Conservation (phyloP, 2,797 vertebrate genomes). For the Lacerta agilis region DNA sequence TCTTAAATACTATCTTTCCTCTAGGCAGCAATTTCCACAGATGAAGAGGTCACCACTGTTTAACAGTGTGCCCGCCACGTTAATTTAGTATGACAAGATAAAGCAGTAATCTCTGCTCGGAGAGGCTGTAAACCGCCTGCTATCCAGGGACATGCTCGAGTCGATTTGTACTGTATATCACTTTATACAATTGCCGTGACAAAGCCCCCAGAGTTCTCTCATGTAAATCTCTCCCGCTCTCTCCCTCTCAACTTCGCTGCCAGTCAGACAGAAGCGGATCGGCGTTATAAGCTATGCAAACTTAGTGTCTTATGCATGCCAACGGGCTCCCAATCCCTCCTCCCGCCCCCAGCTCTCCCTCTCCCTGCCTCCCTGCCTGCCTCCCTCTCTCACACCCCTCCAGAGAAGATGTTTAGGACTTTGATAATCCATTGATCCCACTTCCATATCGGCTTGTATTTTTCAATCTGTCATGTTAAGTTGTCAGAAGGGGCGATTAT, state of each 20-base stretch:
- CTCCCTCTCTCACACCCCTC: slow-evolving; percentile 24
- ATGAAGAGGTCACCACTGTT: slow-evolving; percentile 93
- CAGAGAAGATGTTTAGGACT: slow-evolving; percentile 81
- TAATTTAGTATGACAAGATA: slow-evolving; percentile 99
- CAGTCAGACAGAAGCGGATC: slow-evolving; percentile 76
- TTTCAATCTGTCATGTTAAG: slow-evolving; percentile 81
- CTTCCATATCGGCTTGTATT: slow-evolving; percentile 80
- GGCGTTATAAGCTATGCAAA: slow-evolving; percentile 74
- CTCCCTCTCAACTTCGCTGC: slow-evolving; percentile 71
- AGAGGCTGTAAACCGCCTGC: slow-evolving; percentile 82
- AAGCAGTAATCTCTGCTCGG: slow-evolving; percentile 91
- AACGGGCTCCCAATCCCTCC: slow-evolving; percentile 45
- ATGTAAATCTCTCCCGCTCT: slow-evolving; percentile 81
- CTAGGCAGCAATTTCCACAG: slow-evolving; percentile 81
- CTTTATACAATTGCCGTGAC: slow-evolving; percentile 86
- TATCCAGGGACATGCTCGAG: slow-evolving; percentile 83
- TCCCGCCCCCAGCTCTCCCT: slow-evolving; percentile 25
- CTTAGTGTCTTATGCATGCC: slow-evolving; percentile 72
- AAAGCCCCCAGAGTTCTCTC: slow-evolving; percentile 83
- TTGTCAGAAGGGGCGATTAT: slow-evolving; percentile 83
- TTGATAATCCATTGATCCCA: slow-evolving; percentile 87
- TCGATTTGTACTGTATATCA: slow-evolving; percentile 85
- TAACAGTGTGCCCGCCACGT: slow-evolving; percentile 83
- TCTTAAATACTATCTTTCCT: slow-evolving; percentile 78
- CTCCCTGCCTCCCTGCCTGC: background rate